These are phyloP conservation scores for Austrofundulus limnaeus DNA, from an alignment of 2,113 vertebrate species.

Conservation along the genomic window DNA sequence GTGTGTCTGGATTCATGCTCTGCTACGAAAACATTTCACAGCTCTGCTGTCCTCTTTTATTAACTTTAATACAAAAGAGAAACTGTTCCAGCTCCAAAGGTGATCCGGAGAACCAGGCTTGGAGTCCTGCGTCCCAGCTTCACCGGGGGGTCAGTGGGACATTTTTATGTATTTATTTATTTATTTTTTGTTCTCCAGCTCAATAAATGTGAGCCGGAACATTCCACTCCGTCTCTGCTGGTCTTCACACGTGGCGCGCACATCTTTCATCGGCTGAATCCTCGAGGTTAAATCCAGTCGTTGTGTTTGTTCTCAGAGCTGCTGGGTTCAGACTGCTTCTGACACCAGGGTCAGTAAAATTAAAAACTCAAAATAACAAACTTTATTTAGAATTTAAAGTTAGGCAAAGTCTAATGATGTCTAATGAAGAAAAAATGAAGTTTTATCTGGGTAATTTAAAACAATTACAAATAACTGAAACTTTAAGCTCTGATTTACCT, in stretches of 20 bases:
- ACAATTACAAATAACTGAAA: too few species aligned
- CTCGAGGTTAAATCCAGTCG: constrained; percentile 16
- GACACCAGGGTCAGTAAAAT: too few species aligned
- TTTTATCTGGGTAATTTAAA: too few species aligned
- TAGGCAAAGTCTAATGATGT: too few species aligned
- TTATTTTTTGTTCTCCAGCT: constrained; percentile 23
- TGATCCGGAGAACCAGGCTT: constrained; percentile 23
- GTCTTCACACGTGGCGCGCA: constrained; percentile 48
- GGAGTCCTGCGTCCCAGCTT: constrained; percentile 22
- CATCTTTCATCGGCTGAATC: constrained; percentile 13
- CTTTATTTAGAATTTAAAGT: too few species aligned
- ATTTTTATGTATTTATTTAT: too few species aligned
- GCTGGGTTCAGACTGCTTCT: too few species aligned
- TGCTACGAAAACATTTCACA: constrained; percentile 71
- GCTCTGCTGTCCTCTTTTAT: constrained; percentile 65
- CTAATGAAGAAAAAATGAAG: too few species aligned
- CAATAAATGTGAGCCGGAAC: constrained; percentile 32
- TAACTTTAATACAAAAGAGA: constrained; percentile 70
- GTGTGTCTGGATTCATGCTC: constrained; percentile 60
- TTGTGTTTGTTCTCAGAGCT: constrained; percentile 25
- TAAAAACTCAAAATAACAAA: too few species aligned
- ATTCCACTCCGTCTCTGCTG: constrained; percentile 19
- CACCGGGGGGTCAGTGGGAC: not conserved
- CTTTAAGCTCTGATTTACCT: too few species aligned
- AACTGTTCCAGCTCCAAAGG: constrained; percentile 51